Percentiles rank a stretch among this genome's conserved stretches.
Evolutionary conservation across 2,888 invertebrate species (phyloP).

Genomic region (Drosophila kanekoi): DNA sequence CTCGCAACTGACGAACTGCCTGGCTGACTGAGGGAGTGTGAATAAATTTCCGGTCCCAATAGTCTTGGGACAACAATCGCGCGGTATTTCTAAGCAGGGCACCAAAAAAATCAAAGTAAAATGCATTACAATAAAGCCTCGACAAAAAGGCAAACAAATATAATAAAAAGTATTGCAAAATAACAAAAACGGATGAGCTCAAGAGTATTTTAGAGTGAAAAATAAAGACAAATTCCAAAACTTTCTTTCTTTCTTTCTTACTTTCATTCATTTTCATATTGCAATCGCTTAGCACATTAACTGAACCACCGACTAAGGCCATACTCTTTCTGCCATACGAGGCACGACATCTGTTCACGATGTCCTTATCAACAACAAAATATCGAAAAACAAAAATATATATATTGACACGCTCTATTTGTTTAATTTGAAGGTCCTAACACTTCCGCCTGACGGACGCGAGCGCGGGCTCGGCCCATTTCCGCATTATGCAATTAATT

Average conservation of each 20-base stretch:
- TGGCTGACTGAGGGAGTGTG: constrained; percentile 14
- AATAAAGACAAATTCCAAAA: constrained; percentile 19
- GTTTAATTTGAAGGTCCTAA: constrained; percentile 40
- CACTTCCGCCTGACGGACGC: constrained; percentile 41
- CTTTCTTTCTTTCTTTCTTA: neutral
- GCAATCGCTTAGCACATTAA: neutral
- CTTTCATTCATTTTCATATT: too few relatives aligned
- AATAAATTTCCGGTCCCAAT: constrained; percentile 11
- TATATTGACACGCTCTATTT: constrained; percentile 51
- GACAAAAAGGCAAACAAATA: constrained; percentile 73
- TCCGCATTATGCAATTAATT: constrained; percentile 65
- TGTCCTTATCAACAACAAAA: constrained; percentile 19
- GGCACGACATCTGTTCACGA: constrained; percentile 22
- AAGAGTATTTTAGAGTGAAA: constrained; percentile 83
- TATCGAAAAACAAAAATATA: too few relatives aligned
- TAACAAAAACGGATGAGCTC: constrained; percentile 70
- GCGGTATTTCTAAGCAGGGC: neutral
- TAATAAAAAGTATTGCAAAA: constrained; percentile 78
- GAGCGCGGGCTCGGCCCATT: constrained; percentile 49
- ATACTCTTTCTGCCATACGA: constrained; percentile 1
- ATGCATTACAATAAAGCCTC: constrained; percentile 25
- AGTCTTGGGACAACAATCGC: constrained; percentile 25
- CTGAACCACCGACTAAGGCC: neutral
- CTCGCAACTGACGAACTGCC: constrained; percentile 40
- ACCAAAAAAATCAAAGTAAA: constrained; percentile 24